Evolutionary conservation across 1,140 invertebrate species (phyloP).

Genomic region (Sogatella furcifera): DNA sequence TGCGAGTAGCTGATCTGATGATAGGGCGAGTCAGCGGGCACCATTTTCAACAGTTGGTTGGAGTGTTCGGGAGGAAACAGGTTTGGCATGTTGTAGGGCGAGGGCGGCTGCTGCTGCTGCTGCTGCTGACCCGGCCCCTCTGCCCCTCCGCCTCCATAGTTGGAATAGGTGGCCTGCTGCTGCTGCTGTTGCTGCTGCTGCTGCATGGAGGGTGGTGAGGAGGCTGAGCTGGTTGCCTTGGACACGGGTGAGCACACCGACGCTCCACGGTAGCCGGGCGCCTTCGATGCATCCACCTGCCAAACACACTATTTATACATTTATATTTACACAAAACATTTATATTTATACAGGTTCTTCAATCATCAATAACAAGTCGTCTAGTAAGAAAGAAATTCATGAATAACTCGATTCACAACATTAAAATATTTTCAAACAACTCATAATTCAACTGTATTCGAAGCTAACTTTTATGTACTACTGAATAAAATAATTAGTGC

Average conservation of each 20-base stretch:
- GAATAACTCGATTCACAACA: no score
- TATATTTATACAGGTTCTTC: no score
- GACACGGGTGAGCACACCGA: constrained; percentile 60
- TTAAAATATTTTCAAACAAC: no score
- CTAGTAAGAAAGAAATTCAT: no score
- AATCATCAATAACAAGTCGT: no score
- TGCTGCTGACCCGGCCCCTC: constrained; percentile 27
- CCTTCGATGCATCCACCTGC: constrained; percentile 66
- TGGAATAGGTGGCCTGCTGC: constrained; percentile 1
- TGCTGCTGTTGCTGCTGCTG: constrained; percentile 29
- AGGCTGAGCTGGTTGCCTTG: constrained; percentile 46
- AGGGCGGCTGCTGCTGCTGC: constrained; percentile 26
- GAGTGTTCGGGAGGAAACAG: neutral
- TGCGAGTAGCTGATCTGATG: constrained; percentile 5
- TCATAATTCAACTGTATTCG: no score
- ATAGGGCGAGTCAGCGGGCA: constrained; percentile 1
- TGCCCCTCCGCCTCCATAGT: neutral
- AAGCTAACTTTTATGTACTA: no score
- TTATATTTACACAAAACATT: neutral
- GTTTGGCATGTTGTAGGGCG: neutral
- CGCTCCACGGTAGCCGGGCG: constrained; percentile 63
- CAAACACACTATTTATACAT: constrained; percentile 3
- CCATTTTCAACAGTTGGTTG: constrained; percentile 2
- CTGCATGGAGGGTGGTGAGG: constrained; percentile 1
- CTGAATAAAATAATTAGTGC: no score